Conservation (phyloP, 2,888 invertebrate genomes). For the Apotomis turbidana region DNA sequence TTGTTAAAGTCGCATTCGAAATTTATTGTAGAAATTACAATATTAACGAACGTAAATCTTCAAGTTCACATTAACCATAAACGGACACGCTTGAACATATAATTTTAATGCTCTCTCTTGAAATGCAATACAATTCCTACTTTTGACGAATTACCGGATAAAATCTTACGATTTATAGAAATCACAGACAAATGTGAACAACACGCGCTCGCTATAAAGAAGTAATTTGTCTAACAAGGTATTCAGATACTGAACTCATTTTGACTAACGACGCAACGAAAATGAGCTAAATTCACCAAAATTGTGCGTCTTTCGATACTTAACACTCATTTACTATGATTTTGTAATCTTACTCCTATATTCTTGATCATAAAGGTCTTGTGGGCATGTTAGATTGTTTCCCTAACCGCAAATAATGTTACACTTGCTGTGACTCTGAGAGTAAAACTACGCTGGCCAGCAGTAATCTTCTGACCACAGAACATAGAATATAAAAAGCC, state of each 20-base stretch:
- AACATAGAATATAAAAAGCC: conserved; percentile 69
- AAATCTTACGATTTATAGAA: neutral
- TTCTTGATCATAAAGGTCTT: conserved; percentile 30
- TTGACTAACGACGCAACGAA: conserved; percentile 58
- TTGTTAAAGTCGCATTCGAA: neutral
- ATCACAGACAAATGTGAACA: conserved; percentile 40
- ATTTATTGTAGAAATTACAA: neutral
- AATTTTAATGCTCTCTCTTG: neutral
- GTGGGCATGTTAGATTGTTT: conserved; percentile 15
- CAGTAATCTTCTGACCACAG: conserved; percentile 69
- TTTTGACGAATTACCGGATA: conserved; percentile 1
- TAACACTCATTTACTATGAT: conserved; percentile 36
- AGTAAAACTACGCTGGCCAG: conserved; percentile 56
- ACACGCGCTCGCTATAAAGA: conserved; percentile 44
- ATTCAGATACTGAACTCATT: conserved; percentile 47
- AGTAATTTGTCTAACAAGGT: conserved; percentile 42
- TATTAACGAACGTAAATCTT: neutral
- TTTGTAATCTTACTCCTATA: conserved; percentile 48
- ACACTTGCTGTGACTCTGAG: conserved; percentile 47
- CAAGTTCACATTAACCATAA: neutral
- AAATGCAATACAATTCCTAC: conserved; percentile 18
- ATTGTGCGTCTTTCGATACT: conserved; percentile 43
- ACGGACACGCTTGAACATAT: neutral
- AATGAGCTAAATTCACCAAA: conserved; percentile 51
- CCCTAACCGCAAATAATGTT: conserved; percentile 43